These are phyloP conservation scores for Thereva unica DNA, from an alignment of 2,888 invertebrate genomes.

Conservation along the genomic window DNA sequence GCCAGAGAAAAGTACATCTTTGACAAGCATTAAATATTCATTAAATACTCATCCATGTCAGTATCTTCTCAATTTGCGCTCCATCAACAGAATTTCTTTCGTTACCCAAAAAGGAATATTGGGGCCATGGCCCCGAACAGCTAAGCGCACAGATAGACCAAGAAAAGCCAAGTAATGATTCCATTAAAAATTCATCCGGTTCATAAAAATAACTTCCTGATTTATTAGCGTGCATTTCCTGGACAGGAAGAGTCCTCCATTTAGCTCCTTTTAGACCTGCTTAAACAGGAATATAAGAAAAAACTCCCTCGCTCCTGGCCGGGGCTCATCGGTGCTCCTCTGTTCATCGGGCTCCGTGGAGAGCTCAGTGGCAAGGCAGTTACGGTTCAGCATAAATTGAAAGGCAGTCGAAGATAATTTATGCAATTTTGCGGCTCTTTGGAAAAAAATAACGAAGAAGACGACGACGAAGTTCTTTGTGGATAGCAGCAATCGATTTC, in stretches of 20 bases:
- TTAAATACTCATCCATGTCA: no score
- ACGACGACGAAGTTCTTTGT: constrained; percentile 9
- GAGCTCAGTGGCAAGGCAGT: no score
- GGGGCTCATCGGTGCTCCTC: neutral
- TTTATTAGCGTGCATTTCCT: constrained; percentile 36
- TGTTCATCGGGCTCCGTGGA: no score
- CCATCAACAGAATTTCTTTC: no score
- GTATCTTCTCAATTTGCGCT: no score
- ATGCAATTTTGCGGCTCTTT: constrained; percentile 27
- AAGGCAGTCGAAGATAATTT: constrained; percentile 28
- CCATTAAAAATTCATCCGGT: constrained; percentile 35
- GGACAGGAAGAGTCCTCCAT: constrained; percentile 30
- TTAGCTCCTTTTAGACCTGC: constrained; percentile 11
- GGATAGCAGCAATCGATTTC: constrained; percentile 23
- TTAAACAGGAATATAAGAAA: constrained; percentile 17
- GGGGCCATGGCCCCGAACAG: no score
- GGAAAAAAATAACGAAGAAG: neutral
- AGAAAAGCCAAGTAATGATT: constrained; percentile 29
- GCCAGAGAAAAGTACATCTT: no score
- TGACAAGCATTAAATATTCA: no score
- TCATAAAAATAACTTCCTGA: constrained; percentile 36
- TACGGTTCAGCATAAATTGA: constrained; percentile 27
- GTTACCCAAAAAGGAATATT: no score
- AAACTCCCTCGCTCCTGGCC: neutral
- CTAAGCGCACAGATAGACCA: neutral